phyloP scores from a whole-genome alignment of 2,113 vertebrate genomes.

The Leucosticte australis region DNA sequence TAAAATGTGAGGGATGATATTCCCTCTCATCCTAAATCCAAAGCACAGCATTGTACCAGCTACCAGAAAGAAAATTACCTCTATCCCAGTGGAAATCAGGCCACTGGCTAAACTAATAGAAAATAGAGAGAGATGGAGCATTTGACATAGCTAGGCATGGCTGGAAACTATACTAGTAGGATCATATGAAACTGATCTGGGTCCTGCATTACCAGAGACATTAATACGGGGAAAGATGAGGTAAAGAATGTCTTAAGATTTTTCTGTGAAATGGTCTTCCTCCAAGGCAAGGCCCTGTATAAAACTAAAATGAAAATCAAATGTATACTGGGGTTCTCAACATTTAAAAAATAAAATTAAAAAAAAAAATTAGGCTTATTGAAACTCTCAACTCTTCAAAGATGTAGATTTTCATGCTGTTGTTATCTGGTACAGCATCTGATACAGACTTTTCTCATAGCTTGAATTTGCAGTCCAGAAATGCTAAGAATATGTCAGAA shows the following conservation, averaged over 20 bases:
- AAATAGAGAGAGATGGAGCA: neutral
- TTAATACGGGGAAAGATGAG: neutral
- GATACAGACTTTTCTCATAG: neutral
- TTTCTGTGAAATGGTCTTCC: neutral
- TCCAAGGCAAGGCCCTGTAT: neutral
- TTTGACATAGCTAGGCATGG: neutral
- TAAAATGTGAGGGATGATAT: neutral
- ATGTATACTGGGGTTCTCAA: neutral
- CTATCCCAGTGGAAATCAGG: neutral
- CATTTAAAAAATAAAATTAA: neutral
- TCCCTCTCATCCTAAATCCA: neutral
- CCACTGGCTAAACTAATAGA: neutral
- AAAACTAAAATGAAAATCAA: neutral
- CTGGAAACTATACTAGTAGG: neutral
- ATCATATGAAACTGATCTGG: neutral
- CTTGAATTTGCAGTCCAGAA: neutral
- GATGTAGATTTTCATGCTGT: neutral
- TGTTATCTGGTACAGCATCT: neutral
- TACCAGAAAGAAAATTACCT: neutral
- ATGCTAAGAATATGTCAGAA: neutral
- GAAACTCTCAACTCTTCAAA: neutral
- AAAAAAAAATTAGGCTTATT: neutral
- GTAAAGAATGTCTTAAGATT: neutral
- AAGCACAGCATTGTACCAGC: neutral
- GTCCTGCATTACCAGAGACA: neutral